Conservation (phyloP, 2,113 vertebrate genomes). For the Panurus biarmicus region DNA sequence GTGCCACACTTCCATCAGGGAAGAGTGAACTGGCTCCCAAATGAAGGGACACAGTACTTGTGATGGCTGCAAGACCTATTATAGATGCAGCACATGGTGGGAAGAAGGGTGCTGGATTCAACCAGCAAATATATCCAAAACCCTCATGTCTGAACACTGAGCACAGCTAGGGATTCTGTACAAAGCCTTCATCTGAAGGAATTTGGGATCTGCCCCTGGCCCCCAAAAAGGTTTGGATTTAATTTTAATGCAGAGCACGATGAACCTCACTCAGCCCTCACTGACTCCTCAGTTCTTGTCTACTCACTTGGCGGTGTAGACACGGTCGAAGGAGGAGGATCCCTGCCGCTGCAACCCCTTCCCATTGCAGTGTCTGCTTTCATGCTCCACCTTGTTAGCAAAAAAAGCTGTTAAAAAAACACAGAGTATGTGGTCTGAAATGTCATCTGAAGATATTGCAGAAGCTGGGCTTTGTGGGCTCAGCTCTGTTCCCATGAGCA, state of each 20-base stretch:
- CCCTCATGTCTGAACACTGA: background rate
- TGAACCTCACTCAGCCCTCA: background rate
- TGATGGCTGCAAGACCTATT: background rate
- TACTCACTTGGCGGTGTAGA: slow-evolving; percentile 91
- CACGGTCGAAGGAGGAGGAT: slow-evolving; percentile 75
- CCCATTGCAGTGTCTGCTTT: slow-evolving; percentile 69
- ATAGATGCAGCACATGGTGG: background rate
- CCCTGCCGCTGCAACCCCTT: slow-evolving; percentile 65
- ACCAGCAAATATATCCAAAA: background rate
- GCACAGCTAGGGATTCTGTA: background rate
- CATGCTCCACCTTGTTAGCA: slow-evolving; percentile 86
- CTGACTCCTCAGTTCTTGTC: background rate
- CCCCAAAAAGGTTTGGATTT: background rate
- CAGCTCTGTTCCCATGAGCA: background rate
- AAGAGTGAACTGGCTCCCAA: background rate
- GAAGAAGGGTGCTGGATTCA: background rate
- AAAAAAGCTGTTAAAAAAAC: slow-evolving; percentile 78
- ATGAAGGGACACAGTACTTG: background rate
- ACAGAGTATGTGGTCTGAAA: background rate
- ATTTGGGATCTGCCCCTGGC: background rate
- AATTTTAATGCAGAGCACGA: background rate
- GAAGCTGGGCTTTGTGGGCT: background rate
- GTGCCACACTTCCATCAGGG: background rate
- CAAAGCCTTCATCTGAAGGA: background rate
- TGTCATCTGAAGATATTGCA: background rate